Base-by-base conservation (phyloP, 2,797 vertebrate species). In the Toxotes lorentzi region DNA sequence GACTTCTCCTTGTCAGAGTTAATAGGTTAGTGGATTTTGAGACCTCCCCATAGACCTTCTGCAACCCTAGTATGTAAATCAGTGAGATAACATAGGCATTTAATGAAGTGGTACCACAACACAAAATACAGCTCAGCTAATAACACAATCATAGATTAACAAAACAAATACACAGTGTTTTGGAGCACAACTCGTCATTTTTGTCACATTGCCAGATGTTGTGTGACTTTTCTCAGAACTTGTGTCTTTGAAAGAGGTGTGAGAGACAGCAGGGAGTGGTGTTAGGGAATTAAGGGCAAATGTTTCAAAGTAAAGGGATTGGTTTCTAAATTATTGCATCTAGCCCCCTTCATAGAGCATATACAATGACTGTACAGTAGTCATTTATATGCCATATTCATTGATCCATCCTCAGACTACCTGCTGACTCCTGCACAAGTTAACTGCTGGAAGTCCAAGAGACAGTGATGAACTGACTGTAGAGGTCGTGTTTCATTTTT, bases 1-100 rank as follows among this genome's bases (percentile, higher is more conserved):
- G 35, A 72, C 51, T 58, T 57, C n/a, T 57, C 38, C 47, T 54
- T 74, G 32, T 75, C 48, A 79, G 30, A 41, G 68, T 73, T 68
- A 79, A 65, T 10, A 38, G 16, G 40, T 58, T 4, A 56, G 41
- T 23, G 64, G 14, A 60, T 3, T 73, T 58, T 41, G 6, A 73
- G 62, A 47, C 27, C 60, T 62, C 4, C 8, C n/a, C 4, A 21
- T 27, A 50, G 38, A 58, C 4, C 12, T 14, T 48, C 5, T 21
- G 21, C 0, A 56, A 19, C 14, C 7, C 7, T 27, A 47, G 27
- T 58, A 41, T 73, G 17, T 57, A 32, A 59, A 64, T 45, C 7
- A 64, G 8, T 21, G 7, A n/a, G 17, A 69, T 34, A 67, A 10
- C 21, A 51, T 8, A 27, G 40, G 10, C 8, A 43, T 61, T 51